Evolutionary conservation across 2,113 vertebrate species (phyloP).

Genomic region (Origma solitaria): DNA sequence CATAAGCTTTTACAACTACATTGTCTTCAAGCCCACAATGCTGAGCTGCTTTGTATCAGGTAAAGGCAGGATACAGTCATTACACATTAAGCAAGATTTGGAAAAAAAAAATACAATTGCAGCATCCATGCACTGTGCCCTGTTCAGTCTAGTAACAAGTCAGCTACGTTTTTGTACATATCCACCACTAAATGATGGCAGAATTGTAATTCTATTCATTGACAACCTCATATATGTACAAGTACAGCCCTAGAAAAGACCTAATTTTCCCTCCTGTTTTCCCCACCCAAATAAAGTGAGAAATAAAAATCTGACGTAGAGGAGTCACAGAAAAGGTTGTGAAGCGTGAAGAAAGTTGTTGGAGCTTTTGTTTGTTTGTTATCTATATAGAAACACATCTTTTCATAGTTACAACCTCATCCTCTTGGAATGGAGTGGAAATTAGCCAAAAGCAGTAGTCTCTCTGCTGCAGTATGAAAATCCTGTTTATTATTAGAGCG

Average conservation of each 20-base stretch:
- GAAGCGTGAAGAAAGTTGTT: neutral
- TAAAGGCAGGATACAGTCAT: neutral
- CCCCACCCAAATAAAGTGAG: neutral
- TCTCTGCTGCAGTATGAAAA: neutral
- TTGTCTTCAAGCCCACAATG: neutral
- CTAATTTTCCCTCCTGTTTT: neutral
- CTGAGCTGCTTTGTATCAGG: neutral
- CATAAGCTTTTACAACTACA: neutral
- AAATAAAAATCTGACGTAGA: neutral
- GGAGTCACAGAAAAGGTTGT: neutral
- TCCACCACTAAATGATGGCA: neutral
- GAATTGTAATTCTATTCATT: neutral
- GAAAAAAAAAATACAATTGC: neutral
- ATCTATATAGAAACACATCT: neutral
- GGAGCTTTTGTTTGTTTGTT: neutral
- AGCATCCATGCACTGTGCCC: neutral
- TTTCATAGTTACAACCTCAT: neutral
- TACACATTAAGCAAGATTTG: neutral
- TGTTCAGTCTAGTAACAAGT: neutral
- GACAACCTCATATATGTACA: neutral
- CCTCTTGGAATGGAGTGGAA: conserved; percentile 17
- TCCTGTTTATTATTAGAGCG: conserved; percentile 23
- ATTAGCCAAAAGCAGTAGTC: conserved; percentile 41
- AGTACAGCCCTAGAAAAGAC: neutral
- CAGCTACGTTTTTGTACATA: neutral